Base-by-base conservation (phyloP, 2,797 vertebrate genomes). In the Cetoscarus ocellatus region DNA sequence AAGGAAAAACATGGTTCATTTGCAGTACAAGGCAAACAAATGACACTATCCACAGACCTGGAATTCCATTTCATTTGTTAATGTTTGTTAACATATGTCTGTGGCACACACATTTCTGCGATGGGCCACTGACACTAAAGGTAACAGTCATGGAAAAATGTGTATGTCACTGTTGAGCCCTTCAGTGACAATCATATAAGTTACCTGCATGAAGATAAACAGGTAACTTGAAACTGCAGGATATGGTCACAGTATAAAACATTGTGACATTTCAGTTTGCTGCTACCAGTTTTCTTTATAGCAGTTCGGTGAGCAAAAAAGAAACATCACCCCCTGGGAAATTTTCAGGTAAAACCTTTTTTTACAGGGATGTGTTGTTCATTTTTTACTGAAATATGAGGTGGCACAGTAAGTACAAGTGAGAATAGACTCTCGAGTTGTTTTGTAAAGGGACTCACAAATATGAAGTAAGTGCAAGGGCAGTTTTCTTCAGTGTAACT, bases 401-500 rank as follows among this genome's bases (percentile, higher is more conserved):
- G 10, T 12, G 19, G 50, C 13, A 57, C 58, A 50, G 58, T 72
- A 40, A 60, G 44, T 44, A 67, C 15, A 51, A 77, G 40, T 35
- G 53, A 66, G 56, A 79, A 62, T 44, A 69, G 15, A 44, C 63
- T 47, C 53, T 7, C 27, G 36, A 60, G 42, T 17, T 52, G 69
- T 60, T 79, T 86, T 42, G 48, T 75, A 74, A 49, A n/a, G 18
- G 42, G n/a, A 47, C 53, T 48, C 5, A 14, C 51, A 65, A 10
- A 49, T 18, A 63, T 77, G 43, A 80, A 72, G 78, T 55, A 73
- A 50, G 34, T 44, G 75, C 54, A 73, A 53, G 18, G 40, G 17
- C 18, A 60, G 38, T 67, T 19, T 50, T 38, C 8, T 38, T 5
- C 5, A 38, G 36, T 38, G 5, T 38, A 38, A 38, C 2, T 10